phyloP scores from a whole-genome alignment of 2,888 invertebrate genomes.

The Euspilapteryx auroguttella region DNA sequence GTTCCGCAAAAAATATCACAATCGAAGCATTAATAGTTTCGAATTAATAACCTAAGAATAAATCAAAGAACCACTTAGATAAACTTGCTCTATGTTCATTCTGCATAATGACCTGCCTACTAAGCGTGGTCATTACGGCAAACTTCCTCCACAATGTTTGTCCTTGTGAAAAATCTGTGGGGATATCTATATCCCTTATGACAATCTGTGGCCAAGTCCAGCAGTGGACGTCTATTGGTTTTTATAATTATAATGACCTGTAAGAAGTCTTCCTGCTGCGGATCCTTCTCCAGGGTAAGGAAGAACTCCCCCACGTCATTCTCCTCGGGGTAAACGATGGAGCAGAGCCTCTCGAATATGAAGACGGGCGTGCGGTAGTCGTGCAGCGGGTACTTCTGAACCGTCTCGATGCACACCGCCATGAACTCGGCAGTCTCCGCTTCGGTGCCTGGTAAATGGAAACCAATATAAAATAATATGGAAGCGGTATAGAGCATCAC shows the following conservation, averaged over 20 bases:
- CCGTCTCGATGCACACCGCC: slow-evolving; percentile 95
- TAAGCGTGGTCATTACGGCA: too few species aligned
- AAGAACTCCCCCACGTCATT: slow-evolving; percentile 97
- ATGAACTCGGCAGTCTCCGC: slow-evolving; percentile 96
- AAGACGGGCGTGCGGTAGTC: slow-evolving; percentile 97
- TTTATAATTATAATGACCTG: slow-evolving; percentile 54
- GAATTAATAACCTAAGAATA: too few species aligned
- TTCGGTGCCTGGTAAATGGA: slow-evolving; percentile 75
- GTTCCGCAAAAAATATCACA: too few species aligned
- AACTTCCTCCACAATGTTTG: too few species aligned
- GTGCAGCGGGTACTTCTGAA: slow-evolving; percentile 86
- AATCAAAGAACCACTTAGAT: too few species aligned
- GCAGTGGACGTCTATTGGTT: too few species aligned
- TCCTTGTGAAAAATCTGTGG: too few species aligned
- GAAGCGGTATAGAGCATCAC: neutral
- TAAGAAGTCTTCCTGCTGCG: slow-evolving; percentile 98
- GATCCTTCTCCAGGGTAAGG: slow-evolving; percentile 95
- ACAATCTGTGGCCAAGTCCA: too few species aligned
- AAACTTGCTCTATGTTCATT: too few species aligned
- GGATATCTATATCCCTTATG: too few species aligned
- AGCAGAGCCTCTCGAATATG: slow-evolving; percentile 95
- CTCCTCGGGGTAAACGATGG: slow-evolving; percentile 96
- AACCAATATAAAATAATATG: slow-evolving; percentile 3
- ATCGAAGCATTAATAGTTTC: too few species aligned
- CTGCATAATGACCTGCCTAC: too few species aligned